Conservation (phyloP, 2,797 vertebrate genomes). For the Moxostoma hubbsi region DNA sequence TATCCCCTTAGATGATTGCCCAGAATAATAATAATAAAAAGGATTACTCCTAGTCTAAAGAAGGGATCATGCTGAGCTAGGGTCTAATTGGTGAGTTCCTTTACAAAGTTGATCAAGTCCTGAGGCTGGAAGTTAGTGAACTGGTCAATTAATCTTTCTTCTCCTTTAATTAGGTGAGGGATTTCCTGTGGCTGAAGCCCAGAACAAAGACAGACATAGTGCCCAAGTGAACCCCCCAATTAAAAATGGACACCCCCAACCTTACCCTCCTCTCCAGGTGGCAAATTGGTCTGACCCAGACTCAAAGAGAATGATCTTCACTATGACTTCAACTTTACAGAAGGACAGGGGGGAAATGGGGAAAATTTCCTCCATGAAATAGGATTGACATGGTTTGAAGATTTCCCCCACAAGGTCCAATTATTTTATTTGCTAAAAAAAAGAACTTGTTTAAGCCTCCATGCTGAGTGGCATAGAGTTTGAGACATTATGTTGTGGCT, state of each 20-base stretch:
- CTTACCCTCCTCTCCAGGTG: constrained; percentile 81
- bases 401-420: constrained; percentile 65
- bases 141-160: constrained; percentile 97
- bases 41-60: constrained; percentile 71
- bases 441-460: constrained; percentile 74
- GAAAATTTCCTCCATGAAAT: constrained; percentile 76
- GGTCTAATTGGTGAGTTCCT: constrained; percentile 88
- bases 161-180: constrained; percentile 95
- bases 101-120: constrained; percentile 94
- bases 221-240: constrained; percentile 85
- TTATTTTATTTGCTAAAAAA: constrained; percentile 73
- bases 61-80: constrained; percentile 77
- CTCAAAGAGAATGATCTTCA: constrained; percentile 80
- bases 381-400: constrained; percentile 76
- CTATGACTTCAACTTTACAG: constrained; percentile 78
- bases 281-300: constrained; percentile 84
- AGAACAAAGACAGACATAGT: constrained; percentile 86
- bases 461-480: constrained; percentile 87
- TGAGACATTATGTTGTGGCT: constrained; percentile 54
- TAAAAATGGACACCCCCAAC: constrained; percentile 76
- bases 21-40: constrained; percentile 75
- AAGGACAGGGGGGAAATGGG: constrained; percentile 60
- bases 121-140: constrained; percentile 91
- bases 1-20: constrained; percentile 68
- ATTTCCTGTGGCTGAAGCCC: constrained; percentile 89